Evolutionary conservation across 2,888 invertebrate genomes (phyloP).

Genomic region (Panopea generosa): DNA sequence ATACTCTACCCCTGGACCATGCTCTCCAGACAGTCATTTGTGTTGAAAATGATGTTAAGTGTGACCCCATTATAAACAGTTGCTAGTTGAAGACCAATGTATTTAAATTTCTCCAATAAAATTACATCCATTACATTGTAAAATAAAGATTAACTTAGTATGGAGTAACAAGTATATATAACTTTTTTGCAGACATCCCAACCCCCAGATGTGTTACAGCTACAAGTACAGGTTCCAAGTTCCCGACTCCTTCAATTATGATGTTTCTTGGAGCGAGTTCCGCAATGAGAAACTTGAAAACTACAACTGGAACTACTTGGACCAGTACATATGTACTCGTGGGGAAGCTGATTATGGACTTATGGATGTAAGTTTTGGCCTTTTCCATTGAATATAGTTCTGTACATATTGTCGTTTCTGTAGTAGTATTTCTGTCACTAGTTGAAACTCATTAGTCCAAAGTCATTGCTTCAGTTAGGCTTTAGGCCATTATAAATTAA

Average conservation of each 20-base stretch:
- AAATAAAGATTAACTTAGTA: no score
- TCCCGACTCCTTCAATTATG: slow-evolving; percentile 88
- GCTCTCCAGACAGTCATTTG: no score
- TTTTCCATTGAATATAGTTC: no score
- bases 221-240: slow-evolving; percentile 85
- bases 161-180: no score
- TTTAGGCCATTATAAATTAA: no score
- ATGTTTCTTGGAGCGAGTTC: slow-evolving; percentile 97
- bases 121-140: no score
- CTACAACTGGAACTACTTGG: slow-evolving; percentile 99
- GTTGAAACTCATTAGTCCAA: background rate
- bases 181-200: slow-evolving; percentile 92
- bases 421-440: background rate
- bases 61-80: no score
- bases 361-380: slow-evolving; percentile 89
- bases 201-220: slow-evolving; percentile 94
- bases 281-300: slow-evolving; percentile 97
- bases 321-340: slow-evolving; percentile 97
- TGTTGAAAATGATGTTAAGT: no score
- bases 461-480: no score
- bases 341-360: slow-evolving; percentile 94
- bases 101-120: no score
- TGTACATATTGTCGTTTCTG: background rate
- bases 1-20: no score
- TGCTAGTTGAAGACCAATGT: no score